Conservation (phyloP, 92 coral and sea anemone species). For the Heteractis magnifica region DNA sequence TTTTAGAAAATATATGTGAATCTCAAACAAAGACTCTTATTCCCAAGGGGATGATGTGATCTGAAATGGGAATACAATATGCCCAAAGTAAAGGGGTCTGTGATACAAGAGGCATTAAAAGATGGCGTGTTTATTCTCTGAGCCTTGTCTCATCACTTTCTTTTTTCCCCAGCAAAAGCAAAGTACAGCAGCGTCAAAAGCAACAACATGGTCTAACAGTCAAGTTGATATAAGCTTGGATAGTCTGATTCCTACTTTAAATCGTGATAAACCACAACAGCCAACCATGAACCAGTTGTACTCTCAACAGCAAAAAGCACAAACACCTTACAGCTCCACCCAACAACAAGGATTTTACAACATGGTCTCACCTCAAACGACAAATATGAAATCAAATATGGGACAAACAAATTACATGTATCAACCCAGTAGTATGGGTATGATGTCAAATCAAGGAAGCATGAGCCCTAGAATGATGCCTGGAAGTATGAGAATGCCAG, state of each 20-base stretch:
- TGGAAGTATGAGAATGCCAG: constrained; percentile 34
- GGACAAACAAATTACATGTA: constrained; percentile 65
- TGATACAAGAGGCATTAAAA: no score
- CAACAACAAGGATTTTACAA: constrained; percentile 22
- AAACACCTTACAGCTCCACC: constrained; percentile 34
- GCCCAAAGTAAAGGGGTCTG: no score
- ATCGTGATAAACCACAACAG: constrained; percentile 84
- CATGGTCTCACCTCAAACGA: constrained; percentile 55
- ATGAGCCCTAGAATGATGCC: constrained; percentile 48
- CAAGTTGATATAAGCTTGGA: constrained; percentile 93
- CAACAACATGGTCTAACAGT: constrained; percentile 98
- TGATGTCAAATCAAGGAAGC: constrained; percentile 54
- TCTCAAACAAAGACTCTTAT: no score
- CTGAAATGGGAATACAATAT: no score
- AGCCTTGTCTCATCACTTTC: background rate
- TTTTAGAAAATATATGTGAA: no score
- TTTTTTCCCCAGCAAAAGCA: constrained; percentile 16
- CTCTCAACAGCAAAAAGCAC: constrained; percentile 50
- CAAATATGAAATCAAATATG: constrained; percentile 48
- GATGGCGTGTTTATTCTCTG: no score
- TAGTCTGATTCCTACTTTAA: constrained; percentile 78
- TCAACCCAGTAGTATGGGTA: constrained; percentile 55
- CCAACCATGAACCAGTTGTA: constrained; percentile 94
- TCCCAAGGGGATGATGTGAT: no score
- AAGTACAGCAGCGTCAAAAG: constrained; percentile 41